A percentile compares a stretch with the other conserved stretches of the same genome.
phyloP scores from a whole-genome alignment of 2,888 invertebrate genomes.

The Syrista parreyssii region DNA sequence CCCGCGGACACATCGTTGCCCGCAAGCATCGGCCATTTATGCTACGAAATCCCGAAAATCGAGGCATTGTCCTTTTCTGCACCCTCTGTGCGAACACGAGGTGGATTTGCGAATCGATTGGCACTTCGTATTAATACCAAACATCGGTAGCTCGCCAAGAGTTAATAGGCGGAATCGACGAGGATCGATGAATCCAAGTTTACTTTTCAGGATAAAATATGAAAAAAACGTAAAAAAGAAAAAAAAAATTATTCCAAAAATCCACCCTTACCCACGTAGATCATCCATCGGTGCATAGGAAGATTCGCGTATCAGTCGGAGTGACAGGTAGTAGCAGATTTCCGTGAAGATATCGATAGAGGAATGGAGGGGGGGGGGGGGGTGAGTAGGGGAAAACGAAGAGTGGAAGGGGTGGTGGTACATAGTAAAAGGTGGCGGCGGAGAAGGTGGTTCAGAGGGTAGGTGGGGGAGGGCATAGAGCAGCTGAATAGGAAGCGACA shows the following conservation, averaged over 20 bases:
- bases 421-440: conserved; percentile 22
- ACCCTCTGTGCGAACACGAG: no score
- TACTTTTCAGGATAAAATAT: rapidly evolving
- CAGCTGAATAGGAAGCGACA: conserved; percentile 65
- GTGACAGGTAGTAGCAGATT: conserved; percentile 45
- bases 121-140: no score
- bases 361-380: conserved; percentile 20
- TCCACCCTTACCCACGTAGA: no score
- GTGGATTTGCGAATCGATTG: no score
- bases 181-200: no score
- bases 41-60: conserved; percentile 44
- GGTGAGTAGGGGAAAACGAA: conserved; percentile 32
- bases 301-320: no score
- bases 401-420: conserved; percentile 16
- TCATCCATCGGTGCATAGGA: no score
- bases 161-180: no score
- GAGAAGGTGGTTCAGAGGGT: conserved; percentile 29
- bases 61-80: conserved; percentile 32
- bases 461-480: conserved; percentile 57
- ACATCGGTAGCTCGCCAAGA: no score
- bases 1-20: conserved; percentile 18
- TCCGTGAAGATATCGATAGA: conserved; percentile 49
- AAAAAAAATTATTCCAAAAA: no score
- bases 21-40: conserved; percentile 38
- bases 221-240: no score